These are phyloP conservation scores for Wasmannia auropunctata DNA, from an alignment of 1,140 invertebrate species.

Conservation along the genomic window DNA sequence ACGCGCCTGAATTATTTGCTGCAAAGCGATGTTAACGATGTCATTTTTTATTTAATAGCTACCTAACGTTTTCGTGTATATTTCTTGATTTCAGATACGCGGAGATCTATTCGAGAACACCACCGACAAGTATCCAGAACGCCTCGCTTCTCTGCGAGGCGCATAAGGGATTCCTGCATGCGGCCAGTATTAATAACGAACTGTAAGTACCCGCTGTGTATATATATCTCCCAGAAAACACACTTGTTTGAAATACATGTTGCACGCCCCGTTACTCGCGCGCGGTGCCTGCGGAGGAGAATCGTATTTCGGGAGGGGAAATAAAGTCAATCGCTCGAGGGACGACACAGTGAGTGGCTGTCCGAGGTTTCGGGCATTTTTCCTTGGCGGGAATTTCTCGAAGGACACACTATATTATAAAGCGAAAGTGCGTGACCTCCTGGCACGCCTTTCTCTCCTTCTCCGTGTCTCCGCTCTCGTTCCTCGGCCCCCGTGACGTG, in stretches of 20 bases:
- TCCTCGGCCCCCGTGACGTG: constrained; percentile 70
- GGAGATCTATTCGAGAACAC: constrained; percentile 72
- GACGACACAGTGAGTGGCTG: constrained; percentile 14
- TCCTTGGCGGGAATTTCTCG: constrained; percentile 52
- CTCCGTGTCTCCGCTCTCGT: constrained; percentile 49
- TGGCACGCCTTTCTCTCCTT: constrained; percentile 75
- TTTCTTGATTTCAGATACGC: constrained; percentile 76
- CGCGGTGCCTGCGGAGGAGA: neutral
- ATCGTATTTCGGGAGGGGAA: neutral
- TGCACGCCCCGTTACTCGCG: neutral
- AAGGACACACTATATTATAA: constrained; percentile 77
- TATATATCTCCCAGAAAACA: neutral
- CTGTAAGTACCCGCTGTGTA: constrained; percentile 74
- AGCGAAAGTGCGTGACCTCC: constrained; percentile 80
- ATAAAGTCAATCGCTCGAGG: constrained; percentile 42
- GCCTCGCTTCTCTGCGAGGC: constrained; percentile 76
- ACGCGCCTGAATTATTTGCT: neutral
- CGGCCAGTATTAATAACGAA: constrained; percentile 68
- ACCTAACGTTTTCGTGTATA: neutral
- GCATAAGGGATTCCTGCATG: constrained; percentile 80
- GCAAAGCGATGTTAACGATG: neutral
- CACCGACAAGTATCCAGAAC: constrained; percentile 78
- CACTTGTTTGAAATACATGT: neutral
- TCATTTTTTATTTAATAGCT: neutral
- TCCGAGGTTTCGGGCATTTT: constrained; percentile 43